These are phyloP conservation scores for Aphelinus certus DNA, from an alignment of 1,140 invertebrate species.

Conservation along the genomic window DNA sequence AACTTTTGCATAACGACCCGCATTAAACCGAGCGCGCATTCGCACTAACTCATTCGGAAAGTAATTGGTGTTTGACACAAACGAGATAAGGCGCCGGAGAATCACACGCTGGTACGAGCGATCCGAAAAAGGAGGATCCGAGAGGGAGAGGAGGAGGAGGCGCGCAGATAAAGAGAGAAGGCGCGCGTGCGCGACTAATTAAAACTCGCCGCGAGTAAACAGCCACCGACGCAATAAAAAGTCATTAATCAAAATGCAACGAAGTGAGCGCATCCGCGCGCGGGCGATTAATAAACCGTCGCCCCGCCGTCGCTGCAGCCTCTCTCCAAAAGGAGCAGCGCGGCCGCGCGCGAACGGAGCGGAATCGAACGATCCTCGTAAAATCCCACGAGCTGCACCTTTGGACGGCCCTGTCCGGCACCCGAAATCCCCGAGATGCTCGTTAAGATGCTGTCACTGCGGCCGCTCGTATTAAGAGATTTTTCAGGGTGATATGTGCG, in stretches of 20 bases:
- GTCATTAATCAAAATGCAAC: slow-evolving; percentile 29
- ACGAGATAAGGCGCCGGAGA: slow-evolving; percentile 6
- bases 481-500: slow-evolving; percentile 39
- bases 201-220: slow-evolving; percentile 15
- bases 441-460: slow-evolving; percentile 61
- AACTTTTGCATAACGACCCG: slow-evolving; percentile 2
- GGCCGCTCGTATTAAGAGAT: slow-evolving; percentile 52
- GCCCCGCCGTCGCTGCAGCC: too few relatives aligned
- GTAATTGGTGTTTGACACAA: slow-evolving; percentile 7
- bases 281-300: background rate
- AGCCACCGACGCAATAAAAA: slow-evolving; percentile 17
- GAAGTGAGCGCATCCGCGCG: background rate
- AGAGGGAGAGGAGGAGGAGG: background rate
- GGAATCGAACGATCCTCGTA: slow-evolving; percentile 14
- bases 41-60: background rate
- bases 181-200: slow-evolving; percentile 27
- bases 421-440: slow-evolving; percentile 51
- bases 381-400: background rate
- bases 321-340: background rate
- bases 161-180: background rate
- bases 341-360: background rate
- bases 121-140: background rate
- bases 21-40: slow-evolving; percentile 8
- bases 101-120: background rate
- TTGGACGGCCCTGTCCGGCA: background rate